Evolutionary conservation across 2,888 invertebrate species (phyloP), one percentile per base, ranked within the genome.

Genomic region (Agonum fuliginosum): DNA sequence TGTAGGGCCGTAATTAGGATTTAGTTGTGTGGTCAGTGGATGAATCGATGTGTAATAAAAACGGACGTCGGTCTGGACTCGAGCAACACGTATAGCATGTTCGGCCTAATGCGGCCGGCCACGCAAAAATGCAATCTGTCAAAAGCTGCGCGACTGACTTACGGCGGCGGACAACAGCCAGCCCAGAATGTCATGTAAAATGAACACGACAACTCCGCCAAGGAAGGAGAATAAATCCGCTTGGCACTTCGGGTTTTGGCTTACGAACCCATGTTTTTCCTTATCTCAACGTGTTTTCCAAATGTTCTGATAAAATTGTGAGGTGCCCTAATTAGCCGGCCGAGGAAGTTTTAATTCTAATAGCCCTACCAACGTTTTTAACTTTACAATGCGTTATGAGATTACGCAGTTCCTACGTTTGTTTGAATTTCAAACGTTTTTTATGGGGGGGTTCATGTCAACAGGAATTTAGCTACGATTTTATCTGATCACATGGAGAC

Each of bases 111-210:
- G 75, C 46, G 67, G 37, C 67, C 67, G 37, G 51, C 75, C 75
- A 75, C 75, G 75, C 75, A 75, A 75, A 75, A 75, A 75, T 75
- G 67, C 51, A 75, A 75, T 75, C 75, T 75, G 75, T 75, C 75
- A 75, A 75, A 75, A 30, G 67, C 46, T 34, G 51, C 37, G 72
- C 51, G 34, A 54, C 62, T 74, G 74, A 74, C 74, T 74, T 74
- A 62, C 71, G 48, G 27, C n/a, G n/a, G n/a, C 48, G 71, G 19
- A 65, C 73, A 73, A 14, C 74, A 65, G 27, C 6, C 48, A 22
- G 41, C 4, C 37, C 37, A 22, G 73, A 58, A 73, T 54, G 73
- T 73, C 73, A 73, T 73, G 73, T 73, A 73, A 41, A 73, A 73
- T 73, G 73, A 73, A 73, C 73, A 73, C 73, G 73, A 73, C 73